phyloP scores from a whole-genome alignment of 1,140 invertebrate species.

The Drosophila sturtevanti region DNA sequence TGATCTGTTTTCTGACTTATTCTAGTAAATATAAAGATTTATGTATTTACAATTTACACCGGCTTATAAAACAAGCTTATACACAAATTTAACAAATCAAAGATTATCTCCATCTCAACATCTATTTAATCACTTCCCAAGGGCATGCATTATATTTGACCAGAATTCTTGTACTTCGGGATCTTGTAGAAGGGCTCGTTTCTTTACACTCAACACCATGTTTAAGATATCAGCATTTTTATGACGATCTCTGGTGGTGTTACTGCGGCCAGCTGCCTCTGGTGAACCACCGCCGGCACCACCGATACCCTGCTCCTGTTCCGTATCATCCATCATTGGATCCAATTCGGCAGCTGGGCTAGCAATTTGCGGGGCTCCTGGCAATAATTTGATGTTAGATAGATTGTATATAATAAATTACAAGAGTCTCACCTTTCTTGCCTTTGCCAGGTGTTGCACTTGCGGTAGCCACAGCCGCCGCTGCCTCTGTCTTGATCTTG shows the following conservation, averaged over 20 bases:
- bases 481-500: conserved; percentile 53
- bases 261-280: conserved; percentile 47
- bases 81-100: neutral
- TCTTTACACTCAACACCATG: conserved; percentile 72
- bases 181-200: conserved; percentile 67
- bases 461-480: neutral
- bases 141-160: conserved; percentile 49
- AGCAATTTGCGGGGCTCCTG: conserved; percentile 25
- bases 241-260: conserved; percentile 52
- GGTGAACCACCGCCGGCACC: conserved; percentile 49
- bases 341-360: conserved; percentile 27
- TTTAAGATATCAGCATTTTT: conserved; percentile 74
- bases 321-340: conserved; percentile 1
- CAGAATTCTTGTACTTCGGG: conserved; percentile 70
- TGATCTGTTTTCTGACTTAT: no score
- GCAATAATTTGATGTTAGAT: neutral
- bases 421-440: conserved; percentile 35
- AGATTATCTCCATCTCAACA: neutral
- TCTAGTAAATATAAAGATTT: neutral
- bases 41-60: neutral
- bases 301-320: conserved; percentile 39
- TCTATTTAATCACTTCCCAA: conserved; percentile 35
- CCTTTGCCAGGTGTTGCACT: conserved; percentile 18
- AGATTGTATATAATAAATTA: neutral
- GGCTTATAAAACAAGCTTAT: neutral